Conservation (phyloP, 2,888 invertebrate genomes). For the Volucella zonaria region DNA sequence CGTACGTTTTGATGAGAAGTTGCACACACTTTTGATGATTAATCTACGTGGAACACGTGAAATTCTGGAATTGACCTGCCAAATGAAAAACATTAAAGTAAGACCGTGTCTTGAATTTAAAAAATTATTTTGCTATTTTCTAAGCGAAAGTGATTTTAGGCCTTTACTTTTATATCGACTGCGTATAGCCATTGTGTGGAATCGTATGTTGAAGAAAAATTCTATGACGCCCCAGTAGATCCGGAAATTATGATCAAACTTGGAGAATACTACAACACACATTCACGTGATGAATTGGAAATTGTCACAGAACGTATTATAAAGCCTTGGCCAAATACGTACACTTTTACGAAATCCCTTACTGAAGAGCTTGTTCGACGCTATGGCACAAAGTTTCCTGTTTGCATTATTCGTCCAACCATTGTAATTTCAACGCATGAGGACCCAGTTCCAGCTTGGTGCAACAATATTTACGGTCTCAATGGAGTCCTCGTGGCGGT, state of each 20-base stretch:
- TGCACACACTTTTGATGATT: slow-evolving; percentile 70
- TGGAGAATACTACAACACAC: slow-evolving; percentile 54
- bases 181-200: slow-evolving; percentile 75
- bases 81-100: slow-evolving; percentile 75
- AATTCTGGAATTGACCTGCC: slow-evolving; percentile 70
- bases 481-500: slow-evolving; percentile 75
- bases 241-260: slow-evolving; percentile 75
- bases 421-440: slow-evolving; percentile 76
- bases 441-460: slow-evolving; percentile 77
- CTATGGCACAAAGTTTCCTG: slow-evolving; percentile 71
- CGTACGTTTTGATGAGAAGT: slow-evolving; percentile 76
- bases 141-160: slow-evolving; percentile 53
- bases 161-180: slow-evolving; percentile 77
- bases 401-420: slow-evolving; percentile 75
- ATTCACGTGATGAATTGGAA: slow-evolving; percentile 51
- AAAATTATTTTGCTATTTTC: background rate
- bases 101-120: background rate
- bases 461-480: slow-evolving; percentile 75
- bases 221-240: slow-evolving; percentile 75
- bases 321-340: slow-evolving; percentile 76
- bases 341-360: slow-evolving; percentile 76
- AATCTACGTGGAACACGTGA: slow-evolving; percentile 77
- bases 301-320: slow-evolving; percentile 74
- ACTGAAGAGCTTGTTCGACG: slow-evolving; percentile 76
- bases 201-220: slow-evolving; percentile 74